Evolutionary conservation across 2,888 invertebrate species (phyloP).

Genomic region (Piscicola geometra): DNA sequence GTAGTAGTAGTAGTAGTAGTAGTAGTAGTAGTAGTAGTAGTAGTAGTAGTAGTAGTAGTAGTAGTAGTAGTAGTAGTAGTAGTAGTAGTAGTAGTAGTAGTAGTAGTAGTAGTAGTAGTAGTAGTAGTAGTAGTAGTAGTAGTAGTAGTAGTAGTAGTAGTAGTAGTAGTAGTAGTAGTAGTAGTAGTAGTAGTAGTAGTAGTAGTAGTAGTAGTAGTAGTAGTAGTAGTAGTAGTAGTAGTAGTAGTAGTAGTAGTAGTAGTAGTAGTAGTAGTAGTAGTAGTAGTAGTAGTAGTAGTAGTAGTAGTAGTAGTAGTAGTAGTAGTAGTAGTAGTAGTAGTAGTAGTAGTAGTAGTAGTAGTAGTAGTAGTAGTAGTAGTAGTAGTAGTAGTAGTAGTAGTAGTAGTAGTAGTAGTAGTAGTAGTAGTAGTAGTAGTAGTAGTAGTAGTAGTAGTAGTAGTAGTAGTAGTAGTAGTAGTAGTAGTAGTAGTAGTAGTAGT

Average conservation of each 20-base stretch:
- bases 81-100: conserved; percentile 35
- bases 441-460: conserved; percentile 18
- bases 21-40: too few relatives aligned
- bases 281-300: conserved; percentile 32
- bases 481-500: conserved; percentile 41
- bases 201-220: conserved; percentile 35
- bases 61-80: conserved; percentile 41
- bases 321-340: conserved; percentile 40
- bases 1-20: conserved; percentile 20
- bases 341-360: conserved; percentile 24
- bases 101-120: conserved; percentile 16
- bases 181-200: background rate
- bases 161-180: conserved; percentile 37
- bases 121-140: conserved; percentile 35
- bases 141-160: conserved; percentile 40
- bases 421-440: conserved; percentile 33
- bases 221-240: conserved; percentile 39
- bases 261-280: conserved; percentile 13
- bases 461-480: conserved; percentile 34
- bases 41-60: conserved; percentile 34
- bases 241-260: conserved; percentile 38
- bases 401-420: conserved; percentile 40
- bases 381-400: conserved; percentile 35
- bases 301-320: conserved; percentile 37
- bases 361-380: conserved; percentile 32